Evolutionary conservation across 1,140 invertebrate species (phyloP).

Genomic region (Drosophila kohkoa): DNA sequence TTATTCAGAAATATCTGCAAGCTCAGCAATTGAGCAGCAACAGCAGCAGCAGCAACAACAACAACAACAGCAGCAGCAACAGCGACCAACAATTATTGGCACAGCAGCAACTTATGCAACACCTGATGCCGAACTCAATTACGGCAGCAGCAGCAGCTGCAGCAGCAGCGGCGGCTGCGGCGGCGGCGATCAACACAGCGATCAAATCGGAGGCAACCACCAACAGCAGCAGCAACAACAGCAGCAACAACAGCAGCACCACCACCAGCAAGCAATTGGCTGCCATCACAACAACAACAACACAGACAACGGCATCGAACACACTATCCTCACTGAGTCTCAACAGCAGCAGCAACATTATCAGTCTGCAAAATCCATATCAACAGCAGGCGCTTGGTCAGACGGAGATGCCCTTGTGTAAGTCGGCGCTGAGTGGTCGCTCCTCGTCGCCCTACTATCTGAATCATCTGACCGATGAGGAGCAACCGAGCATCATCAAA

Average conservation of each 20-base stretch:
- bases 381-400: slow-evolving; percentile 63
- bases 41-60: slow-evolving; percentile 48
- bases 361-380: slow-evolving; percentile 70
- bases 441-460: slow-evolving; percentile 59
- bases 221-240: slow-evolving; percentile 49
- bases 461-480: slow-evolving; percentile 50
- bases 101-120: slow-evolving; percentile 56
- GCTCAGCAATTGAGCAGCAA: slow-evolving; percentile 66
- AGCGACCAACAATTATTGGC: slow-evolving; percentile 62
- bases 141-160: slow-evolving; percentile 58
- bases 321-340: slow-evolving; percentile 71
- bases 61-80: slow-evolving; percentile 53
- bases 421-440: slow-evolving; percentile 35
- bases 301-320: slow-evolving; percentile 75
- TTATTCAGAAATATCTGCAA: slow-evolving; percentile 82
- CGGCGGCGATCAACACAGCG: slow-evolving; percentile 43
- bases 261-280: slow-evolving; percentile 36
- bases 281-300: slow-evolving; percentile 57
- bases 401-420: slow-evolving; percentile 62
- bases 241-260: slow-evolving; percentile 40
- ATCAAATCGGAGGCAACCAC: slow-evolving; percentile 64
- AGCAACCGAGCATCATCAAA: slow-evolving; percentile 56
- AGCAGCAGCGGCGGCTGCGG: slow-evolving; percentile 54
- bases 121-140: slow-evolving; percentile 68
- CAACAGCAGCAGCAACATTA: slow-evolving; percentile 65